Base-by-base conservation (phyloP, 2,888 invertebrate genomes). In the Hyppa rectilinea region DNA sequence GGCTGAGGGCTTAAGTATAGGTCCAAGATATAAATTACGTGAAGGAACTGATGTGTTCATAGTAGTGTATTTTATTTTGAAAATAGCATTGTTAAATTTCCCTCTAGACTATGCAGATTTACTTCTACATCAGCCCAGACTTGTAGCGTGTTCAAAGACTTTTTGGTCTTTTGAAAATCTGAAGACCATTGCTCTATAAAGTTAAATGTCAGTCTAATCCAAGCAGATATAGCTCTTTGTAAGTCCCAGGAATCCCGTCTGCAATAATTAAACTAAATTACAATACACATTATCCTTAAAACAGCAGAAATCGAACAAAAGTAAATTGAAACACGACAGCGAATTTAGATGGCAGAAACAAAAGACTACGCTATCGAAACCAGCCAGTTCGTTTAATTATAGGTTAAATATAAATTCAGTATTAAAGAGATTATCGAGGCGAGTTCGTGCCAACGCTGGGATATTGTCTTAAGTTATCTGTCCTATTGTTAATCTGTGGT, bases 341-440 rank as follows among this genome's bases (percentile, higher is more conserved):
- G 80, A 86, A 86, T 88, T 87, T 87, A 87, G 83, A 84, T 85
- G 67, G 79, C 80, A 75, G 66, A 81, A 87, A 86, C 87, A 87
- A 88, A 87, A 85, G 87, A 78, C 76, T 60, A 40, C 66, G 83
- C 77, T 87, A 87, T 88, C 84, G 84, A 85, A 85, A 82, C 84
- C 79, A 52, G 76, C 60, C 80, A 76, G 67, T 77, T 75, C 58
- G 75, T 88, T 87, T 89, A 89, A 89, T 89, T 88, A 89, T 88
- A 87, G 85, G 84, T 88, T 89, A 87, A 88, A 88, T 87, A 79
- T 87, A 71, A 85, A 84, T 73, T 77, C 70, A 75, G 83, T 81
- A 86, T 88, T 88, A 87, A 84, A 85, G 73, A 86, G 88, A 89
- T 89, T 86, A 87, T 87, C 81, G 82, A 65, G 61, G 50, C 74